Base-by-base conservation (phyloP, 2,797 vertebrate species). In the Knipowitschia caucasica region DNA sequence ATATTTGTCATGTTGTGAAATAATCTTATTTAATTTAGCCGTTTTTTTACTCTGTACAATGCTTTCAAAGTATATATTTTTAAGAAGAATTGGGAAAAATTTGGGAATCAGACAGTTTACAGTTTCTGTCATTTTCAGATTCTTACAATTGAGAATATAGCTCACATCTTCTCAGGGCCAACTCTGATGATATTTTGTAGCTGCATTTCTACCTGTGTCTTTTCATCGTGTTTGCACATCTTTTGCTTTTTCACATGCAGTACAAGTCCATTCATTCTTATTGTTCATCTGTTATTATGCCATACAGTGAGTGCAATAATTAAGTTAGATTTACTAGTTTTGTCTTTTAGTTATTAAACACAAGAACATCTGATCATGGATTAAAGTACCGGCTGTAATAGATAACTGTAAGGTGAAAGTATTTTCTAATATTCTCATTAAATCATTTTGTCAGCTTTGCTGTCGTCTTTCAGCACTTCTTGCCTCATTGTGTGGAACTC, bases 401-500 rank as follows among this genome's bases (percentile, higher is more conserved):
- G 3, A 7, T 27, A 7, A 17, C 47, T 51, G 39, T n/a, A n/a
- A n/a, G n/a, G 21, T 52, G 34, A 35, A 30, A 47, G 31, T 39
- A 44, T 53, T 40, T 17, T 27, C 23, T 8, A 12, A 14, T 24
- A 35, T 56, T 49, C 33, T 30, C 80, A 72, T 6, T 86, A 84
- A 5, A 83, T 12, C n/a, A 27, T 62, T 0, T 63, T 78, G n/a
- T 62, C 36, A 4, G 59, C 12, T 33, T 64, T 75, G 49, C n/a
- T 36, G 64, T 76, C 18, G 89, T 87, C 60, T 90, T 86, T 88
- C 53, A 94, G 86, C 42, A 92, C 91, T 0, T 89, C 89, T 33
- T 94, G 92, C 1, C 92, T 91, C 92, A 94, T 92, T 83, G 85
- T 89, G 65, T 92, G 75, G 40, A 93, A 95, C 59, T 75, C 85